Evolutionary conservation across 2,888 invertebrate species (phyloP).

Genomic region (Dynastes hyllus): DNA sequence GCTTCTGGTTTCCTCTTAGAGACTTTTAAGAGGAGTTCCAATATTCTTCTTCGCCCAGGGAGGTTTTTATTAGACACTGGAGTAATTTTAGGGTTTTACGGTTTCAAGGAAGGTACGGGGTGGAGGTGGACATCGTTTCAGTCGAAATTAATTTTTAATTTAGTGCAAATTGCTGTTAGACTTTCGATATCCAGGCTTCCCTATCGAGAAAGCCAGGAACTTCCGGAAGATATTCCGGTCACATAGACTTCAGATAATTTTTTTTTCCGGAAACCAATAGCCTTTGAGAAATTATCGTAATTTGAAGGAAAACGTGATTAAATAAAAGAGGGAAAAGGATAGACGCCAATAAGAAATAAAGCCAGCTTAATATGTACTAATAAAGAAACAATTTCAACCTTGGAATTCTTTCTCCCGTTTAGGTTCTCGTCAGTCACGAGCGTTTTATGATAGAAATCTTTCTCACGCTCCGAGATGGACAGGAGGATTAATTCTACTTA

Average conservation of each 20-base stretch:
- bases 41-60: no score
- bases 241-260: constrained; percentile 1
- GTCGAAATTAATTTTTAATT: constrained; percentile 29
- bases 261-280: constrained; percentile 1
- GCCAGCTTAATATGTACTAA: neutral
- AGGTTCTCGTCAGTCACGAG: neutral
- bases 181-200: neutral
- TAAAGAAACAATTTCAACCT: neutral
- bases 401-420: neutral
- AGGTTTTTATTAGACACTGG: no score
- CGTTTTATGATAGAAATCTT: neutral
- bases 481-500: no score
- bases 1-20: no score
- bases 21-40: no score
- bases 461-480: neutral
- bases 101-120: neutral
- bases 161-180: constrained; percentile 20
- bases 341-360: neutral
- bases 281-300: neutral
- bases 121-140: neutral
- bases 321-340: neutral
- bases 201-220: no score
- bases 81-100: no score
- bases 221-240: neutral
- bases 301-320: neutral